phyloP scores from a whole-genome alignment of 1,140 invertebrate species.

The Dendroctonus ponderosae region DNA sequence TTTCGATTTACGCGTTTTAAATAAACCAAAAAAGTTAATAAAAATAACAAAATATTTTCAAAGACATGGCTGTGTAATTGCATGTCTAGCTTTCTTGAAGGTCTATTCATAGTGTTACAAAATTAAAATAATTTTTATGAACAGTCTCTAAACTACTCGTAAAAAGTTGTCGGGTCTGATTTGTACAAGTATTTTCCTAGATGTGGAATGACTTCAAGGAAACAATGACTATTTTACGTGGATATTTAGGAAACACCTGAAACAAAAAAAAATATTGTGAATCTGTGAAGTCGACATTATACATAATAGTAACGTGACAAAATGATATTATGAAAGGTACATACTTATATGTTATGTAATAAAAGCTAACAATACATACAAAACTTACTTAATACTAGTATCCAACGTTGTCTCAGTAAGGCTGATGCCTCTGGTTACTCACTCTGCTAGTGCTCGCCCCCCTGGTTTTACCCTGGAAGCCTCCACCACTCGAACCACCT shows the following conservation, averaged over 20 bases:
- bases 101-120: too few relatives aligned
- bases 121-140: background rate
- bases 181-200: conserved; percentile 21
- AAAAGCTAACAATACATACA: background rate
- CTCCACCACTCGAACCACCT: conserved; percentile 58
- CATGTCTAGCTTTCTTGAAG: too few relatives aligned
- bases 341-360: background rate
- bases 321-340: too few relatives aligned
- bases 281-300: background rate
- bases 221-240: conserved; percentile 8
- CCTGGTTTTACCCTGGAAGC: conserved; percentile 61
- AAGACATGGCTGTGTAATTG: too few relatives aligned
- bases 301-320: background rate
- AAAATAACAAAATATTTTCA: too few relatives aligned
- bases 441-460: conserved; percentile 59
- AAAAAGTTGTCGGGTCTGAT: conserved; percentile 22
- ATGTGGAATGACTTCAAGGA: conserved; percentile 25
- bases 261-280: conserved; percentile 9
- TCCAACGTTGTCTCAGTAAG: conserved; percentile 56
- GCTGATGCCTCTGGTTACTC: conserved; percentile 72
- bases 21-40: too few relatives aligned
- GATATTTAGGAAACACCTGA: conserved; percentile 21
- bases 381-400: conserved; percentile 27
- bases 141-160: conserved; percentile 15
- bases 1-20: too few relatives aligned